Evolutionary conservation across 2,797 vertebrate genomes (phyloP).

Genomic region (Leptatherina wallacei): DNA sequence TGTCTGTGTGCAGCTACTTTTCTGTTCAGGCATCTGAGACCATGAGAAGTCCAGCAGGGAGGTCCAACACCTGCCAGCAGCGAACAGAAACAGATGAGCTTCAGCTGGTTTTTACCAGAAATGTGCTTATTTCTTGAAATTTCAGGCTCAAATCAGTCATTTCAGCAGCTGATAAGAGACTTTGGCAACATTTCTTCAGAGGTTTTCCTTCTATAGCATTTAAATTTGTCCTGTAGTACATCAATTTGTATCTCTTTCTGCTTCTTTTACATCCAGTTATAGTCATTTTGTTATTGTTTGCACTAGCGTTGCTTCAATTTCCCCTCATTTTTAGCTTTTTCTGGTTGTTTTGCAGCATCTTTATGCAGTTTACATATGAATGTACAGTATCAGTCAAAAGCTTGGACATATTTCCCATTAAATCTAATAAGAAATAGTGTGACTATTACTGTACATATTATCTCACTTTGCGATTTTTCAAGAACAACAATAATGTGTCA

Average conservation of each 20-base stretch:
- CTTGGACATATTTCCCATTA: too few relatives aligned
- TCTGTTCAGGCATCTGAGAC: not conserved
- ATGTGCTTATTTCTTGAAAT: not conserved
- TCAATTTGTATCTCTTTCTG: not conserved
- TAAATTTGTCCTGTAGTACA: too few relatives aligned
- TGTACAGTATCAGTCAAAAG: too few relatives aligned
- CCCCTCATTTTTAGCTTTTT: not conserved
- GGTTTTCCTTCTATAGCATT: not conserved
- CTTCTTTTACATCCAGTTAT: not conserved
- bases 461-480: too few relatives aligned
- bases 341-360: not conserved
- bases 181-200: not conserved
- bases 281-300: not conserved
- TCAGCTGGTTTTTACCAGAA: not conserved
- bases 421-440: too few relatives aligned
- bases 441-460: too few relatives aligned
- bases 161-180: not conserved
- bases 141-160: not conserved
- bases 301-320: not conserved
- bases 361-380: too few relatives aligned
- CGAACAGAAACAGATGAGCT: not conserved
- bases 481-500: too few relatives aligned
- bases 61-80: not conserved
- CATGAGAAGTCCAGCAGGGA: not conserved
- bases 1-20: constrained; percentile 3